Conservation (phyloP, 2,888 invertebrate genomes). For the Podotricha telesiphe region DNA sequence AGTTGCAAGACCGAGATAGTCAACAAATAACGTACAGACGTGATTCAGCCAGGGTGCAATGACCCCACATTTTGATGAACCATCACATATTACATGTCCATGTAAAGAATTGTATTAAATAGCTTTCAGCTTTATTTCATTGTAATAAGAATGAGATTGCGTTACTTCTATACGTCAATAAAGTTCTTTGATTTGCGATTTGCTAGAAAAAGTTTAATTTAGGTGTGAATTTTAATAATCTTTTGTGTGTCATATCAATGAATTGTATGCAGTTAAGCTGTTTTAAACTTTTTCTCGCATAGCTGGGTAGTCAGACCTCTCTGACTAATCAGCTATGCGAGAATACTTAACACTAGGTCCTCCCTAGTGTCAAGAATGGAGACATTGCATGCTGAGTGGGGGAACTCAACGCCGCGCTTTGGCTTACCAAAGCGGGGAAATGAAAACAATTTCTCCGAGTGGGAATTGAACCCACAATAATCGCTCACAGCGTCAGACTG, state of each 20-base stretch:
- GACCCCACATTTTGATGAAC: constrained; percentile 67
- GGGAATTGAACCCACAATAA: no score
- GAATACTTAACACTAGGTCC: no score
- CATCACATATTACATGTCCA: constrained; percentile 50
- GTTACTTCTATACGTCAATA: constrained; percentile 10
- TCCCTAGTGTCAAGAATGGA: no score
- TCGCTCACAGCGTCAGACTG: no score
- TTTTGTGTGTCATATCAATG: constrained; percentile 6
- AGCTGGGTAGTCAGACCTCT: no score
- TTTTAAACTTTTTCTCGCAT: neutral
- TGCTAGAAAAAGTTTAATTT: constrained; percentile 34
- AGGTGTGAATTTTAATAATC: constrained; percentile 27
- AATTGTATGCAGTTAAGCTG: no score
- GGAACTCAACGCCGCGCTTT: no score
- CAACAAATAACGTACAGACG: constrained; percentile 55
- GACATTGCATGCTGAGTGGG: no score
- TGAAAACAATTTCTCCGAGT: no score
- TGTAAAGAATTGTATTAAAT: constrained; percentile 26
- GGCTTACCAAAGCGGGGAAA: no score
- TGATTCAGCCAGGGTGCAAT: constrained; percentile 62
- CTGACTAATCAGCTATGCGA: no score
- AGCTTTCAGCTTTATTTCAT: constrained; percentile 28
- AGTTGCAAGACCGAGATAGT: constrained; percentile 49
- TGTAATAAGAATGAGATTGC: constrained; percentile 13
- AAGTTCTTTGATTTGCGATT: constrained; percentile 39